Percentiles rank a stretch among this genome's conserved stretches.
phyloP scores from a whole-genome alignment of 2,113 vertebrate species.

The Eclectus roratus region DNA sequence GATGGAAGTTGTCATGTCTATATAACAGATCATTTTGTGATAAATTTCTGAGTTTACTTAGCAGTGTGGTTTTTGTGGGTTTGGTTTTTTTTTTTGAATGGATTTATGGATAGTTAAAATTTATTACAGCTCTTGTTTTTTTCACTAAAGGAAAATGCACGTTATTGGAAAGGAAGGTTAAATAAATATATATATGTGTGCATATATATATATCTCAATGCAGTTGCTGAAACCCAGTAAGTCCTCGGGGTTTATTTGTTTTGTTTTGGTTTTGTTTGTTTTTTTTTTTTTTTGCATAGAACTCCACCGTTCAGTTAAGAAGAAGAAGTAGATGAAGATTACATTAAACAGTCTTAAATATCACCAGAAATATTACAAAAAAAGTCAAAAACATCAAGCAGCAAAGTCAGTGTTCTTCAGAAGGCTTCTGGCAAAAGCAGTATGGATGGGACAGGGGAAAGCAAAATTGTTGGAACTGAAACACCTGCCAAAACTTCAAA shows the following conservation, averaged over 20 bases:
- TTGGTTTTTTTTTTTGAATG: background rate
- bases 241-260: background rate
- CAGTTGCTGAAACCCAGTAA: background rate
- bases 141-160: background rate
- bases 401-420: slow-evolving; percentile 3
- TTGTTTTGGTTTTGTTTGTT: background rate
- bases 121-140: background rate
- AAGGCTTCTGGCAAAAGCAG: slow-evolving; percentile 63
- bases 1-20: background rate
- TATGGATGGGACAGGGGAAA: slow-evolving; percentile 69
- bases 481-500: slow-evolving; percentile 69
- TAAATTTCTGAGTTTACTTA: background rate
- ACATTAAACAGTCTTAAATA: slow-evolving; percentile 36
- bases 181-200: background rate
- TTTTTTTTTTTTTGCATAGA: slow-evolving; percentile 59
- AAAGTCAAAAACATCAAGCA: background rate
- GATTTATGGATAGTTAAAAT: background rate
- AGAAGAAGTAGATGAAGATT: slow-evolving; percentile 75
- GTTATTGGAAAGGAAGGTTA: background rate
- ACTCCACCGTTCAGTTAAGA: slow-evolving; percentile 88
- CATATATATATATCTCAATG: rapidly evolving
- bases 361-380: slow-evolving; percentile 42
- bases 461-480: slow-evolving; percentile 74
- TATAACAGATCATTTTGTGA: background rate
- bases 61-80: background rate